Evolutionary conservation across 2,797 vertebrate species (phyloP), one percentile per base, ranked within the genome.

Genomic region (Platalea minor): DNA sequence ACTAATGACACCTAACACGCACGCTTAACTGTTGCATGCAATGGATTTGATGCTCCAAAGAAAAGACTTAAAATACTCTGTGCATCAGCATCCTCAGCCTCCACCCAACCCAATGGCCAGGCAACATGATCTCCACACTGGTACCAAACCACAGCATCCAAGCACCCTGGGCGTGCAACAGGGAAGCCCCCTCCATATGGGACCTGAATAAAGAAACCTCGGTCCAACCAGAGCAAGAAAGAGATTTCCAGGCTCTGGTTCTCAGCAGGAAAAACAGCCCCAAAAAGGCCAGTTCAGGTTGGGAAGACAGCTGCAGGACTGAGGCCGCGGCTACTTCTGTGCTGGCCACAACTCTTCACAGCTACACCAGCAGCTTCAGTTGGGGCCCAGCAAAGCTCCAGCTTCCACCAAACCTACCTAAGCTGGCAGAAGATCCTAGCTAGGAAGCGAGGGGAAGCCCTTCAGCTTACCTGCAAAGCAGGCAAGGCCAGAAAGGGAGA

Each of bases 71-170:
- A 76, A 86, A 73, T 17, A 26, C 9, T 41, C 20, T 15, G 7
- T 16, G 35, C 26, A 20, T 13, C 81, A 61, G 56, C 29, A 60
- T 21, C 68, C 43, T 43, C 45, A 69, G 16, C 54, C n/a, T 43
- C 31, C 68, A 54, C 12, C 14, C 43, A 61, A 9, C 48, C n/a
- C n/a, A 17, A 17, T 0, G 3, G 7, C 23, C 60, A 48, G 20
- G 10, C 6, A 39, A 48, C 9, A 8, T 0, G 6, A 29, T 35
- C 83, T 51, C 19, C 1, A 1, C 24, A 20, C 11, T 13, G 2
- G 9, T 7, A 56, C 5, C 8, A 0, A 67, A 51, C 26, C n/a
- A 56, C 54, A 33, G 16, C 33, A 13, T n/a, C 35, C 57, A 25
- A 31, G 20, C 8, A 5, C 8, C 28, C 29, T 0, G 1, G 5